Evolutionary conservation across 2,888 invertebrate species (phyloP), one percentile per base, ranked within the genome.

Genomic region (Perizoma flavofasciatum): DNA sequence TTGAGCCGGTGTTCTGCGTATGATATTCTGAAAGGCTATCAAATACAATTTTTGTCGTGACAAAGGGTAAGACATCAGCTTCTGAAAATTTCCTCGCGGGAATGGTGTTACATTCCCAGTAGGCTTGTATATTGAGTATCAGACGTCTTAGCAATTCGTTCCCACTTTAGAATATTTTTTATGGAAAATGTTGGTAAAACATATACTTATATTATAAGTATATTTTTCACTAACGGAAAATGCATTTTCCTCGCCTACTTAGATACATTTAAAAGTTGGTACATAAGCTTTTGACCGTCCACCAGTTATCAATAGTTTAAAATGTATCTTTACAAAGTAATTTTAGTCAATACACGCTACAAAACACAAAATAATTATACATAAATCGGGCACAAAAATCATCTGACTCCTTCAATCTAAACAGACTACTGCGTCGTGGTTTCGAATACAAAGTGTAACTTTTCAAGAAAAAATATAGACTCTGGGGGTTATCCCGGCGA

Each of bases 401-500:
- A 50, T 46, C 34, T 3, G 22, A 22, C 22, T 22, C 22, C 22
- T 22, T 22, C 22, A 22, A 22, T 22, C 22, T 35, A 48, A 55
- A 55, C 54, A 44, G 49, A 62, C 48, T 55, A 45, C n/a, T 40
- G 34, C 55, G 47, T 11, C 46, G 37, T 34, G 52, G 61, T 56
- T 55, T 71, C 73, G 71, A 66, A 69, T 72, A 64, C 69, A 71
- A 64, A 69, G 49, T 46, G 53, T 78, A 73, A 75, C 72, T 77
- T 77, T 74, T 68, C 73, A 71, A 71, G 73, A 67, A 82, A 83
- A 88, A 84, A 83, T 86, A 86, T 86, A 75, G 81, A 78, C 86
- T 79, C 85, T 57, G 70, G 85, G 86, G 88, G 79, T 81, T 82
- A 78, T 71, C 80, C 82, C 77, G 77, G 71, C 81, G 85, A 87